Evolutionary conservation across 1,140 invertebrate genomes (phyloP).

Genomic region (Cardiocondyla obscurior): DNA sequence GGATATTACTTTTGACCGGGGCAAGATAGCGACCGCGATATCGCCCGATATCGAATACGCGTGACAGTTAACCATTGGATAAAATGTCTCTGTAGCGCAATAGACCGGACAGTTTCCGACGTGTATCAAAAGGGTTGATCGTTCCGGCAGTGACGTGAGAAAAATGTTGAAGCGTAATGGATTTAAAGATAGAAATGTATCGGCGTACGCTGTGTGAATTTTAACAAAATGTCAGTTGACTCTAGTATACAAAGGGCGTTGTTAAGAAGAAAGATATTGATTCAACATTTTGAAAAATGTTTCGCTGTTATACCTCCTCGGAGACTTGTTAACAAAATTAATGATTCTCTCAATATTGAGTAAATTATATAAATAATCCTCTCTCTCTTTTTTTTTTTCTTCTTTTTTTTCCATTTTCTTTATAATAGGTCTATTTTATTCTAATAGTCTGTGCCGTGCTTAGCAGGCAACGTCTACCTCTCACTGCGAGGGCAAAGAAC

Average conservation of each 20-base stretch:
- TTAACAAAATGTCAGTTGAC: neutral
- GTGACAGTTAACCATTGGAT: neutral
- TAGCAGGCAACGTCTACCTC: neutral
- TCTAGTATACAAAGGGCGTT: neutral
- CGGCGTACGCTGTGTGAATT: neutral
- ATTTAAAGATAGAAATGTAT: neutral
- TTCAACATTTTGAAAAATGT: neutral
- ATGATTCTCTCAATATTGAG: no score
- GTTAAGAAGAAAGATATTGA: neutral
- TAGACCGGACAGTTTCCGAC: neutral
- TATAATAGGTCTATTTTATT: neutral
- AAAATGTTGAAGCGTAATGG: neutral
- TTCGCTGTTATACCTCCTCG: neutral
- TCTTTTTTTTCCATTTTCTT: neutral
- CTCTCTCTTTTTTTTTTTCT: neutral
- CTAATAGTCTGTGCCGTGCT: neutral
- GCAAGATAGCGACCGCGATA: neutral
- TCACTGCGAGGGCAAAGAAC: constrained; percentile 30
- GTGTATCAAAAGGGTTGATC: neutral
- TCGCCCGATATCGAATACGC: neutral
- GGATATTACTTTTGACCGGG: constrained; percentile 12
- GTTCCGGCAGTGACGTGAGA: neutral
- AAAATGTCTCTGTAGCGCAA: neutral
- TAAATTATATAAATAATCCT: no score
- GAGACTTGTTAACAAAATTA: neutral